Base-by-base conservation (phyloP, 2,113 vertebrate species). In the Serilophus lunatus region DNA sequence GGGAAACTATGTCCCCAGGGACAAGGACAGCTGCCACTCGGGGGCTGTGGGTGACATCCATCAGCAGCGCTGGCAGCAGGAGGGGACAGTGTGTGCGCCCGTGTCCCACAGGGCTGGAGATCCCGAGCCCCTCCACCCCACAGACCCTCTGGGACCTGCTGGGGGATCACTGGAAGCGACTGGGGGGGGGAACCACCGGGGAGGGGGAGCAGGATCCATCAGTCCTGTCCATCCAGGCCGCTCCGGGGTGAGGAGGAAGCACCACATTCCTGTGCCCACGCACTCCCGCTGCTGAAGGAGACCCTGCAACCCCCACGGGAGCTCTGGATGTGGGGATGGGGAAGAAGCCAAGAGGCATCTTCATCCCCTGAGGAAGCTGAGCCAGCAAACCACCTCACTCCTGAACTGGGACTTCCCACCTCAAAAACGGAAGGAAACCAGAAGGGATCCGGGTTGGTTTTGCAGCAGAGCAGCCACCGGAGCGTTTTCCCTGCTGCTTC, bases 391-490 rank as follows among this genome's bases (percentile, higher is more conserved):
- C 0, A 3, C 36, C 44, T 60, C 0, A 4, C 18, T 7, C 45
- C 81, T 3, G 5, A 10, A 7, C 38, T 19, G 69, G 65, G 78
- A 36, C 28, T 87, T 50, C 42, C 51, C 51, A 18, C 33, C 70
- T 33, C 8, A 1, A 14, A 66, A 31, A 0, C 0, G 2, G 79
- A 22, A 63, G 60, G 59, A 7, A 10, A 33, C 2, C 13, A 9
- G 65, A 8, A 47, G 47, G 53, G 56, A 2, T 7, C 16, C 0
- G 13, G 84, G 47, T 4, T 15, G 9, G 59, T 2, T 83, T 19
- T 15, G 59, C 3, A 14, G 6, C 0, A 1, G 2, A 5, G 79
- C 13, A 3, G 49, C 78, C 17, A 0, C 10, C 0, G 6, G 50
- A 20, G 26, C 7, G 0, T 53, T 53, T 36, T 17, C 51, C 36